phyloP scores from a whole-genome alignment of 2,888 invertebrate genomes.

The Belgica antarctica region DNA sequence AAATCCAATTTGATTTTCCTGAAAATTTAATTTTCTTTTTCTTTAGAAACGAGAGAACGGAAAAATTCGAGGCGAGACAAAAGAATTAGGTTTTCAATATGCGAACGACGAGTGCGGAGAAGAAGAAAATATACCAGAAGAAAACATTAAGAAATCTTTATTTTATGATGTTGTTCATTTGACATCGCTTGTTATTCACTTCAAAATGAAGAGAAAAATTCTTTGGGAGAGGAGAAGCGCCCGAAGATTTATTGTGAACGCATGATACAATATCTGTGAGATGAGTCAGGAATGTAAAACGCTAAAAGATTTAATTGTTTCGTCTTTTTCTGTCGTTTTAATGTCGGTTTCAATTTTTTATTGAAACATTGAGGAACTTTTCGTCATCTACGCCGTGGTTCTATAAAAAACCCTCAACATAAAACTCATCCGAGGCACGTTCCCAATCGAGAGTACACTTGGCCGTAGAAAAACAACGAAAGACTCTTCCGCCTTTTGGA shows the following conservation, averaged over 20 bases:
- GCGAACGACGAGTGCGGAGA: too few species aligned
- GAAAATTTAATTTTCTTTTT: neutral
- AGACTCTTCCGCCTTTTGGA: neutral
- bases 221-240: neutral
- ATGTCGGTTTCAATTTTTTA: constrained; percentile 22
- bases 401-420: neutral
- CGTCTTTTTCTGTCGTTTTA: neutral
- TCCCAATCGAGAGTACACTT: neutral
- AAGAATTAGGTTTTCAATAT: neutral
- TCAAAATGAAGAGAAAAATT: neutral
- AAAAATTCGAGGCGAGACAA: neutral
- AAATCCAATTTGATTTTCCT: constrained; percentile 7
- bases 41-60: neutral
- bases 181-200: neutral
- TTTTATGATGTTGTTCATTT: neutral
- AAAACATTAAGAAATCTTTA: neutral
- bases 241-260: neutral
- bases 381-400: neutral
- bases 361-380: neutral
- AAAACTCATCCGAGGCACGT: constrained; percentile 17
- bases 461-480: neutral
- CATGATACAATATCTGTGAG: neutral
- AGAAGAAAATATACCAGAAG: too few species aligned
- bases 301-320: constrained; percentile 18
- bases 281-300: neutral